Percentiles rank a stretch among this genome's conserved stretches.
Evolutionary conservation across 2,113 vertebrate species (phyloP).

Genomic region (Coryphaenoides rupestris): DNA sequence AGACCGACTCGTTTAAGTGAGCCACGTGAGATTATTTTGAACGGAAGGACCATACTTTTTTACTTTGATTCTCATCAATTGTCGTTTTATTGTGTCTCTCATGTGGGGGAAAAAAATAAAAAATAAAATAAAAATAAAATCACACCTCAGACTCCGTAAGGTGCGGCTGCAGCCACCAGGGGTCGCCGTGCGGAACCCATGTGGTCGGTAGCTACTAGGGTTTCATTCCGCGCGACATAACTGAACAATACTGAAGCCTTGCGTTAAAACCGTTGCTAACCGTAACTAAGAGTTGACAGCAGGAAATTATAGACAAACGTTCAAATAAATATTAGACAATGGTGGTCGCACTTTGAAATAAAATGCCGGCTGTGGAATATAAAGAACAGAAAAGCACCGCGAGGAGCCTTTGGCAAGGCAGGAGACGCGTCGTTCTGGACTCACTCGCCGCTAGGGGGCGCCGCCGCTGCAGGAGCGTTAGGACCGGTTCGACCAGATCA

Average conservation of each 20-base stretch:
- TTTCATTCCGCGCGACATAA: neutral
- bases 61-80: neutral
- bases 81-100: neutral
- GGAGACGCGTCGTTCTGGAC: conserved; percentile 31
- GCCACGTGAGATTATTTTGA: too few relatives aligned
- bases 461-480: conserved; percentile 16
- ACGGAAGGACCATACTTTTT: neutral
- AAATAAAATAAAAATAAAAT: too few relatives aligned
- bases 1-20: too few relatives aligned
- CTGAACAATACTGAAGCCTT: neutral
- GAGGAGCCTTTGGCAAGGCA: neutral
- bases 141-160: neutral
- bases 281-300: too few relatives aligned
- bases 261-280: neutral
- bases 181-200: conserved; percentile 1
- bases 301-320: too few relatives aligned
- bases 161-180: conserved; percentile 17
- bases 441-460: conserved; percentile 8
- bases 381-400: too few relatives aligned
- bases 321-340: too few relatives aligned
- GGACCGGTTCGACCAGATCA: neutral
- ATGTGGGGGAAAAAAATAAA: too few relatives aligned
- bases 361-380: too few relatives aligned
- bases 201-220: conserved; percentile 6
- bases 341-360: too few relatives aligned